Evolutionary conservation across 2,888 invertebrate genomes (phyloP), one percentile per base, ranked within the genome.

Genomic region (Drosophila parthenogenetica): DNA sequence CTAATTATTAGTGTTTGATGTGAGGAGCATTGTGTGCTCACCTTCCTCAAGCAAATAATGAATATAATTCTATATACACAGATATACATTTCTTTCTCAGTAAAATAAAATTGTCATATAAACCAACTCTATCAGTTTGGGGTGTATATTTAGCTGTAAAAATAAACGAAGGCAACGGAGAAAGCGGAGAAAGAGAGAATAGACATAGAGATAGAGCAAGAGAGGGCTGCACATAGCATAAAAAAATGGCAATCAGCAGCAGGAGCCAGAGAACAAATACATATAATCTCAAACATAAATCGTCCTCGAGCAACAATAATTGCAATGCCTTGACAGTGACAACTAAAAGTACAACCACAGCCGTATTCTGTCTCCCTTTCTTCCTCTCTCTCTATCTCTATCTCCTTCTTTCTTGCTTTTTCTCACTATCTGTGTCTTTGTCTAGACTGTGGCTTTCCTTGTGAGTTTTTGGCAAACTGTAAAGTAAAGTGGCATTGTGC

Each of bases 281-380:
- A 73, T 77, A 63, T 81, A 77, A 88, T 83, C 72, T 75, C 45
- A 22, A 61, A 57, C 81, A 77, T 77, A 86, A 88, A 86, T 82
- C 77, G 84, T 72, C 46, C 37, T 63, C 22, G 49, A 74, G 69
- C 84, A 75, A 68, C 84, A 83, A 87, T 81, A 80, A 83, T 84
- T 87, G 75, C 74, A 73, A 59, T 65, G 74, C 48, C 59, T 49
- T 19, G 45, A 46, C 40, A 59, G 43, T 48, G 69, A 54, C 71
- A 60, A 54, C 66, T 46, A 61, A 54, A 61, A 75, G 58, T 54
- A 59, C 59, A 65, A 37, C 19, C 42, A 14, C 25, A 54, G 39
- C 43, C 19, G 39, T 39, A 19, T 17, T 46, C 14, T 48, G 11
- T 48, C 19, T 16, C 35, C 10, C 32, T 14, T 16, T 17, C 8